Evolutionary conservation across 2,888 invertebrate genomes (phyloP), one percentile per base, ranked within the genome.

Genomic region (Lasioglossum lativentre): DNA sequence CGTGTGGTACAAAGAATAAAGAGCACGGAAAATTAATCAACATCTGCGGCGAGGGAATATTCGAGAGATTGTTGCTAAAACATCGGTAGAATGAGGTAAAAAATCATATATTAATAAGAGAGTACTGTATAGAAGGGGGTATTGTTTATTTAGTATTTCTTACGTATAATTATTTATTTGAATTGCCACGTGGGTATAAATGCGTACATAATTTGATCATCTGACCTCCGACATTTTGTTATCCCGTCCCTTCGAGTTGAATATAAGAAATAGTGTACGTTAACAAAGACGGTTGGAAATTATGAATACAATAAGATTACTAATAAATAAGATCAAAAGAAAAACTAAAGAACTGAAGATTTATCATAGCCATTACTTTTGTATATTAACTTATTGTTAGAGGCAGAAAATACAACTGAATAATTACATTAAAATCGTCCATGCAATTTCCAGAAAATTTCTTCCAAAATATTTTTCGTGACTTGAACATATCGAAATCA

Each of bases 71-170:
- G 23, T 30, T 14, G 59, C 27, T 5, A 1, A 34, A 23, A 42
- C 42, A 27, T 52, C 6, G 27, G 23, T 6, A 70, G 52, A 74
- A 83, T 83, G 85, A 85, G 85, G 83, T 83, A 42, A 83, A 83
- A 12, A 47, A 27, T 27, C 27, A 2, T 12, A 59, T 59, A 12
- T 59, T 27, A 56, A n/a, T 12, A 10, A 12, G 3, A 12, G n/a
- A 14, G n/a, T 27, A 1, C 12, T 59, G 14, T 14, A 59, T 59
- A 1, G 12, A 14, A 59, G n/a, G 10, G 4, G 0, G 4, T 27
- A 27, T n/a, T 12, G 12, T 14, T 59, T 59, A 27, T 59, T 14
- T 4, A 14, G 2, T 5, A 47, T 47, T 19, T 47, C 5, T 47
- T 19, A 47, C 16, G 47, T 47, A 47, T 6, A 47, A 19, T 47